phyloP scores from a whole-genome alignment of 2,888 invertebrate genomes.

The Lysandra bellargus region DNA sequence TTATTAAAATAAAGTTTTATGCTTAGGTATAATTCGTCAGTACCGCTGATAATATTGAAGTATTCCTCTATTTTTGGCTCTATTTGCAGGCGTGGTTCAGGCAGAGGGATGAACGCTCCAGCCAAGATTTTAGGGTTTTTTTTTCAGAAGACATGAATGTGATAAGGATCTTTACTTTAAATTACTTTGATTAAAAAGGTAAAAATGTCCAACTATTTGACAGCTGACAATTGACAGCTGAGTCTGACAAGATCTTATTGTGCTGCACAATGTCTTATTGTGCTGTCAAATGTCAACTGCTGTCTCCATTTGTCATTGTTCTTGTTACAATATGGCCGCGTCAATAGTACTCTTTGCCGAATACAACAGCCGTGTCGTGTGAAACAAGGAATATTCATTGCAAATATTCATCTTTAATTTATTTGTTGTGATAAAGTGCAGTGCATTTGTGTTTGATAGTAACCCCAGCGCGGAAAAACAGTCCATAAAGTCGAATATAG shows the following conservation, averaged over 20 bases:
- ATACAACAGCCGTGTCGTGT: constrained; percentile 21
- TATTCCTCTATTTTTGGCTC: too few species aligned
- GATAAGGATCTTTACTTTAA: too few species aligned
- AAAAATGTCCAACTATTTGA: neutral
- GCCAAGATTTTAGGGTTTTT: too few species aligned
- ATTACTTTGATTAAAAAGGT: neutral
- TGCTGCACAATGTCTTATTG: neutral
- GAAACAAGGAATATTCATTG: neutral
- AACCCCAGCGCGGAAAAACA: neutral
- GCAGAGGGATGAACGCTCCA: too few species aligned
- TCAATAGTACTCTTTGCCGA: constrained; percentile 26
- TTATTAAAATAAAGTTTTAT: too few species aligned
- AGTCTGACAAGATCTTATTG: neutral
- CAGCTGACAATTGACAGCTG: neutral
- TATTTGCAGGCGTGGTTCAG: too few species aligned
- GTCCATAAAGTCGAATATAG: neutral
- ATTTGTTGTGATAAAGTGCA: constrained; percentile 22
- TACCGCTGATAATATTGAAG: too few species aligned
- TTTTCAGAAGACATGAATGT: too few species aligned
- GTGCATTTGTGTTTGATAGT: neutral
- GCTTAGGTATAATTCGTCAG: too few species aligned
- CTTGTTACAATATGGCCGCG: constrained; percentile 26
- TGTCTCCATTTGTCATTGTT: constrained; percentile 4
- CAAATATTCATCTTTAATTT: constrained; percentile 22
- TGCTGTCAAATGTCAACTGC: neutral